These are phyloP conservation scores for Drosophila infuscata DNA, from an alignment of 2,888 invertebrate species.

Conservation along the genomic window DNA sequence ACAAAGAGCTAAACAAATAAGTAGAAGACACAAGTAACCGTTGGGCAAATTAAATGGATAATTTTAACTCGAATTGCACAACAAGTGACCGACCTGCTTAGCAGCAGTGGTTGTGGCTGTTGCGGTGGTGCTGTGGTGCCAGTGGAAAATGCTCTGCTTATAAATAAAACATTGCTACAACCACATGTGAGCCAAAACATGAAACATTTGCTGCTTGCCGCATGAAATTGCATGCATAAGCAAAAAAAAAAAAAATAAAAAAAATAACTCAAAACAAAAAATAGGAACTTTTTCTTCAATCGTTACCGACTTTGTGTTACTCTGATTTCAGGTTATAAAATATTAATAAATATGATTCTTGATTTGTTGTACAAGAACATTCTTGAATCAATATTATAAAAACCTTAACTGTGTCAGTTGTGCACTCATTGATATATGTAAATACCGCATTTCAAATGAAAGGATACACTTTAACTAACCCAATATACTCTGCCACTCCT, in stretches of 20 bases:
- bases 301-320: background rate
- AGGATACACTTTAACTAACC: background rate
- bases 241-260: background rate
- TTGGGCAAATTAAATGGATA: slow-evolving; percentile 50
- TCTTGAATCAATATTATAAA: background rate
- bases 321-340: background rate
- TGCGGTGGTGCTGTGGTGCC: slow-evolving; percentile 7
- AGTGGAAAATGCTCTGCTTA: slow-evolving; percentile 43
- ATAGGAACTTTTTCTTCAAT: background rate
- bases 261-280: background rate
- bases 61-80: slow-evolving; percentile 34
- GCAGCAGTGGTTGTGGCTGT: slow-evolving; percentile 4
- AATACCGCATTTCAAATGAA: background rate
- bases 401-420: background rate
- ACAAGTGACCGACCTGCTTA: slow-evolving; percentile 20
- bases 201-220: slow-evolving; percentile 24
- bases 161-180: slow-evolving; percentile 71
- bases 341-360: background rate
- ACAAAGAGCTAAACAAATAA: background rate
- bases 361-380: background rate
- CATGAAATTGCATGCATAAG: slow-evolving; percentile 21
- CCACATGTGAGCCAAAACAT: slow-evolving; percentile 54
- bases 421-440: too few relatives aligned
- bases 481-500: background rate
- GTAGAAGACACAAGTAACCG: background rate